Percentiles rank a stretch among this genome's conserved stretches.
phyloP scores from a whole-genome alignment of 2,888 invertebrate genomes.

The Eupithecia subfuscata region DNA sequence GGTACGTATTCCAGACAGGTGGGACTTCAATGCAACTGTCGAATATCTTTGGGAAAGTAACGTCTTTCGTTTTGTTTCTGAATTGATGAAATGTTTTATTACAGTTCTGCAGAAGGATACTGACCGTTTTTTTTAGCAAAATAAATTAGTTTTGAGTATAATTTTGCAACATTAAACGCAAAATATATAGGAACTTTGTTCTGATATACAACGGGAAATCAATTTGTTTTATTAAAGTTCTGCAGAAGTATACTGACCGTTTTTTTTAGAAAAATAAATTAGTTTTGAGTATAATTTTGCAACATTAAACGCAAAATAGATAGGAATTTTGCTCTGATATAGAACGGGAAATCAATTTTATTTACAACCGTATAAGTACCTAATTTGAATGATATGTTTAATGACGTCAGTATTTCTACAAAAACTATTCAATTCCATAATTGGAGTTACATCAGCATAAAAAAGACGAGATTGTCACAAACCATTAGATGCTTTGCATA shows the following conservation, averaged over 20 bases:
- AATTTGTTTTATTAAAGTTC: slow-evolving; percentile 5
- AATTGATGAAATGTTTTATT: slow-evolving; percentile 24
- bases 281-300: not conserved
- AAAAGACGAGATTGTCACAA: slow-evolving; percentile 65
- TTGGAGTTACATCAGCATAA: slow-evolving; percentile 61
- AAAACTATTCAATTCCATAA: slow-evolving; percentile 36
- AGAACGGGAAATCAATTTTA: not conserved
- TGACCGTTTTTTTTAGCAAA: not conserved
- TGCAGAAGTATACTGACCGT: not conserved
- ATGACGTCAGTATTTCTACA: slow-evolving; percentile 32
- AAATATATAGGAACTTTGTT: too few relatives aligned
- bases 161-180: not conserved
- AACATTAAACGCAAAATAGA: not conserved
- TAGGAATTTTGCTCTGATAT: not conserved
- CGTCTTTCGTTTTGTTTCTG: slow-evolving; percentile 45
- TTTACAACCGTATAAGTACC: not conserved
- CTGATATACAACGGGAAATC: too few relatives aligned
- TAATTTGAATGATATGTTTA: slow-evolving; percentile 19
- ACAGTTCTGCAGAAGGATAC: not conserved
- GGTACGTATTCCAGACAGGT: slow-evolving; percentile 56
- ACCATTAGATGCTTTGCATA: slow-evolving; percentile 75
- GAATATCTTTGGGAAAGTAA: slow-evolving; percentile 50
- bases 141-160: not conserved
- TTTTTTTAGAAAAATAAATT: not conserved
- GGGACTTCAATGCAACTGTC: slow-evolving; percentile 48